Percentiles rank a stretch among this genome's conserved stretches.
phyloP scores from a whole-genome alignment of 1,140 invertebrate species.

The Chironomus tepperi region DNA sequence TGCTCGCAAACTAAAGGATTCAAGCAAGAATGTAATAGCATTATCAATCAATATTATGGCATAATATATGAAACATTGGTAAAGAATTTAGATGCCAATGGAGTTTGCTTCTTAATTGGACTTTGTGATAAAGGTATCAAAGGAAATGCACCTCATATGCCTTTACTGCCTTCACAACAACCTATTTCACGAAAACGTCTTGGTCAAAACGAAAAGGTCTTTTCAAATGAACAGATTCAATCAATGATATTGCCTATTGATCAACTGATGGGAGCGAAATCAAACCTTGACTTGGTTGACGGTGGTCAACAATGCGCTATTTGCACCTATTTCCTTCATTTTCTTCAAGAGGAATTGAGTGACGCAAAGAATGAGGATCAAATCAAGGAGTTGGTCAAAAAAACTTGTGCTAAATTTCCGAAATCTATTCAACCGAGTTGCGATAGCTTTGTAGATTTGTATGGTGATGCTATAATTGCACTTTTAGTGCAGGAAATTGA shows the following conservation, averaged over 20 bases:
- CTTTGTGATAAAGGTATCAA: constrained; percentile 49
- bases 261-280: constrained; percentile 44
- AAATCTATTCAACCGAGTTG: constrained; percentile 55
- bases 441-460: constrained; percentile 61
- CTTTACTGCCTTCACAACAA: constrained; percentile 32
- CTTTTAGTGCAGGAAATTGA: constrained; percentile 72
- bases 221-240: constrained; percentile 33
- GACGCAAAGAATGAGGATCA: constrained; percentile 55
- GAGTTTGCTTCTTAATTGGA: constrained; percentile 58
- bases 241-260: constrained; percentile 55
- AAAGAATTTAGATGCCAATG: constrained; percentile 55
- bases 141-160: constrained; percentile 36
- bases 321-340: constrained; percentile 76
- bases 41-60: constrained; percentile 70
- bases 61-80: constrained; percentile 62
- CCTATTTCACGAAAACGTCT: constrained; percentile 33
- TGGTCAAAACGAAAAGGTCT: constrained; percentile 35
- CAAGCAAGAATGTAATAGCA: constrained; percentile 51
- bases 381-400: constrained; percentile 54
- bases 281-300: constrained; percentile 39
- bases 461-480: constrained; percentile 66
- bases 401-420: constrained; percentile 60
- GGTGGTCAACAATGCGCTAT: constrained; percentile 56
- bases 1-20: constrained; percentile 70
- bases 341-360: constrained; percentile 62